Evolutionary conservation across 2,797 vertebrate genomes (phyloP), one percentile per base, ranked within the genome.

Genomic region (Cheirogaleus major): DNA sequence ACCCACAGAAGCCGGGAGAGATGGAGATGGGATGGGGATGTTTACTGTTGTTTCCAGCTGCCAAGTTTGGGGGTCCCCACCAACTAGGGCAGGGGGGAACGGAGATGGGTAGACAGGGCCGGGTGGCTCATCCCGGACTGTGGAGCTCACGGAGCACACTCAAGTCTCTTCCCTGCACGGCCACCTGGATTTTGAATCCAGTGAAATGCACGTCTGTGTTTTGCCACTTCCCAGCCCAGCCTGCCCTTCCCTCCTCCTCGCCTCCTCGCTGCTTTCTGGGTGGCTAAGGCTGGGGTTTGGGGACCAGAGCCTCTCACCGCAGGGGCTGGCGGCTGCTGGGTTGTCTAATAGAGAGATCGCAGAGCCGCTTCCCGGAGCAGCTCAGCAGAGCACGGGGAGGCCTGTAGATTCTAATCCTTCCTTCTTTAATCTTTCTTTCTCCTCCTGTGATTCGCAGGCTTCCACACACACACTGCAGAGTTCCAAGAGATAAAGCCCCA

Each of bases 381-480:
- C 88, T 92, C 95, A 90, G 55, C 78, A 61, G 93, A 93, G 94
- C 57, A n/a, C 11, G 2, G 25, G 69, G 75, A 96, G 75, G 63
- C 80, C 92, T 92, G 96, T 85, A 97, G 97, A 97, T 97, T 93
- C 94, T 97, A 97, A 98, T 97, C 92, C 80, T 96, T 94, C 50
- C 45, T 84, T 97, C 97, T 98, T 97, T 96, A 95, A 96, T 98
- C 96, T 95, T 75, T 59, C 85, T 59, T 93, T 70, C 30, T 20
- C 45, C 22, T 92, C 17, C 75, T 86, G 80, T 83, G 80, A 88
- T 89, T 97, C 93, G 55, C 90, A 83, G 91, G 92, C 72, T 93
- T 97, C 95, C 94, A 91, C 80, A 67, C 1, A 63, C 1, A 43
- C 86, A 88, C 86, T 93, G 73, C 92, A 80, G 96, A 83, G 61